Evolutionary conservation across 2,113 vertebrate genomes (phyloP).

Genomic region (Hiodon tergisus): DNA sequence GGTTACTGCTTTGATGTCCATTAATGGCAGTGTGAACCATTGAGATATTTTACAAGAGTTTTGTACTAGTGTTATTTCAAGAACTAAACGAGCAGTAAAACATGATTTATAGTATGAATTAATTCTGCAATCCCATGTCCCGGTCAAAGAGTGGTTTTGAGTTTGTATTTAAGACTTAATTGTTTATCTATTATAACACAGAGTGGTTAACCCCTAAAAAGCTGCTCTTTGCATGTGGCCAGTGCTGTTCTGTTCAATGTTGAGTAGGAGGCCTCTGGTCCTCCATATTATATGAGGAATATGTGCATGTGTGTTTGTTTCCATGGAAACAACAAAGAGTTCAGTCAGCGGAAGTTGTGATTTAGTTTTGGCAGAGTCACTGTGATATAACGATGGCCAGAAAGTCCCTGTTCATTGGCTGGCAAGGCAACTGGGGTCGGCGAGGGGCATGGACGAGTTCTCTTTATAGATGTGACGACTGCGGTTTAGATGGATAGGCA

Average conservation of each 20-base stretch:
- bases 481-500: background rate
- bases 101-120: background rate
- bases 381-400: background rate
- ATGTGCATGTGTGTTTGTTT: conserved; percentile 34
- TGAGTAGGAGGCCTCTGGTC: conserved; percentile 41
- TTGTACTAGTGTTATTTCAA: too few relatives aligned
- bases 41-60: too few relatives aligned
- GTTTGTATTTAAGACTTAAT: background rate
- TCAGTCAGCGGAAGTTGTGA: conserved; percentile 18
- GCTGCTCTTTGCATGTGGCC: conserved; percentile 30
- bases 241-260: conserved; percentile 30
- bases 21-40: too few relatives aligned
- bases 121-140: background rate
- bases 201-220: conserved; percentile 17
- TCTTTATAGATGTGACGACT: background rate
- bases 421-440: background rate
- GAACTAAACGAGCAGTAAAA: too few relatives aligned
- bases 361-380: background rate
- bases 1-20: too few relatives aligned
- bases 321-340: conserved; percentile 53
- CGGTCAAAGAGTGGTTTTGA: background rate
- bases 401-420: background rate
- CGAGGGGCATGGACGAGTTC: background rate
- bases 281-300: background rate
- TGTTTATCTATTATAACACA: background rate